Evolutionary conservation across 2,113 vertebrate genomes (phyloP).

Genomic region (Phycodurus eques): DNA sequence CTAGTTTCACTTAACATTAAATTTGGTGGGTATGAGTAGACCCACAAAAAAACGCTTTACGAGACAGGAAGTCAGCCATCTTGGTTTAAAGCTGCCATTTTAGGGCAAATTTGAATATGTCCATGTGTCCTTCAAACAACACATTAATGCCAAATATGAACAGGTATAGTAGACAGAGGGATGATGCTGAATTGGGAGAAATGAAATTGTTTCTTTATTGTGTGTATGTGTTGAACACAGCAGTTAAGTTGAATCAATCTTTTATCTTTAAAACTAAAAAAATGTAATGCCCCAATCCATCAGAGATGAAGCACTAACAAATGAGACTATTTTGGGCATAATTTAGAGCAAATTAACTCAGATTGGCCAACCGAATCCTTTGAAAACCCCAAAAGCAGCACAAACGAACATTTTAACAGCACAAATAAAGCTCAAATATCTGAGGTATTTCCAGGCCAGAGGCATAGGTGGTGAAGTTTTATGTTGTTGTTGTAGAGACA

Average conservation of each 20-base stretch:
- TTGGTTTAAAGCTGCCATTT: background rate
- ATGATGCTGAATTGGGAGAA: too few relatives aligned
- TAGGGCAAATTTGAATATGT: background rate
- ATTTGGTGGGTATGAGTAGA: background rate
- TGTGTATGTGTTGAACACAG: too few relatives aligned
- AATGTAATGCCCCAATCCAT: too few relatives aligned
- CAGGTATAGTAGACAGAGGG: too few relatives aligned
- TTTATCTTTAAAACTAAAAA: too few relatives aligned
- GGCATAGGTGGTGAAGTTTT: background rate
- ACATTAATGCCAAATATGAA: too few relatives aligned
- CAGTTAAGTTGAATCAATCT: too few relatives aligned
- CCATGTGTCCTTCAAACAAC: too few relatives aligned
- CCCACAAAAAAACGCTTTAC: background rate
- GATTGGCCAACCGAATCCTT: background rate
- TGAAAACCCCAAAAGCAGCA: background rate
- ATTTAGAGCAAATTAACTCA: background rate
- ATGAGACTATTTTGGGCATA: too few relatives aligned
- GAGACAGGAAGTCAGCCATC: too few relatives aligned
- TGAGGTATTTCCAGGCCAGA: background rate
- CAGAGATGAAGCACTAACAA: too few relatives aligned
- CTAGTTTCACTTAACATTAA: background rate
- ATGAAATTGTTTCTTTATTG: too few relatives aligned
- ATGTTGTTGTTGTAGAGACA: background rate
- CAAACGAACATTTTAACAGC: background rate
- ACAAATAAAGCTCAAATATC: background rate